A percentile compares a stretch with the other conserved stretches of the same genome.
These are phyloP conservation scores for Trichomalopsis sarcophagae DNA, from an alignment of 1,140 invertebrate species.

Conservation along the genomic window DNA sequence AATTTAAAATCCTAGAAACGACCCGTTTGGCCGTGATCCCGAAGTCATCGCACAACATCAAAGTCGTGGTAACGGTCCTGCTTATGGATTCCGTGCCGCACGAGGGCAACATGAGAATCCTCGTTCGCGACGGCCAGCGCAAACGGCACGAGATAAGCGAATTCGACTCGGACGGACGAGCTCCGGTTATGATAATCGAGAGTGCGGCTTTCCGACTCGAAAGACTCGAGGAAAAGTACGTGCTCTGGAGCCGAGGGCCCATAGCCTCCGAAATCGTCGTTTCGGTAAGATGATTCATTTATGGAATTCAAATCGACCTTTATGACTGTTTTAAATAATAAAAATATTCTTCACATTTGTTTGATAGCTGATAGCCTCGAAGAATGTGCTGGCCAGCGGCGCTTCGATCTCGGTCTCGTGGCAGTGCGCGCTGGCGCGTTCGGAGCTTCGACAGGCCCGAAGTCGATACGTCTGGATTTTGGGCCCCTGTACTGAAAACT, in stretches of 20 bases:
- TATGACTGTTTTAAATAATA: background rate
- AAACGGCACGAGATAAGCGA: constrained; percentile 64
- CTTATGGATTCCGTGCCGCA: constrained; percentile 48
- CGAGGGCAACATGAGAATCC: constrained; percentile 61
- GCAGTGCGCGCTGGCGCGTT: constrained; percentile 65
- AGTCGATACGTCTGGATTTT: constrained; percentile 75
- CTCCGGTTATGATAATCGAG: constrained; percentile 68
- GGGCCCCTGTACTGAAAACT: constrained; percentile 75
- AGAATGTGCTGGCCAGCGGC: constrained; percentile 56
- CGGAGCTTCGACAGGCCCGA: constrained; percentile 61
- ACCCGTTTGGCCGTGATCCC: constrained; percentile 75
- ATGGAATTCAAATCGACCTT: background rate
- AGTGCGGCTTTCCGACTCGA: constrained; percentile 77
- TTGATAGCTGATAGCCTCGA: constrained; percentile 58
- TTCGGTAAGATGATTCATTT: constrained; percentile 72
- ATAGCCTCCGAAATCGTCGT: constrained; percentile 76
- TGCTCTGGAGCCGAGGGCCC: constrained; percentile 77
- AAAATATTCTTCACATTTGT: background rate
- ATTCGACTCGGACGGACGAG: constrained; percentile 58
- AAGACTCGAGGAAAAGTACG: constrained; percentile 71
- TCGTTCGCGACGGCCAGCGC: constrained; percentile 63
- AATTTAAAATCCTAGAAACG: constrained; percentile 70
- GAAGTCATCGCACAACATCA: constrained; percentile 67
- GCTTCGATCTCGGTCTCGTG: constrained; percentile 63
- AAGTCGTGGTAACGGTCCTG: constrained; percentile 66